Conservation (phyloP, 1,140 invertebrate genomes). For the Mya arenaria region DNA sequence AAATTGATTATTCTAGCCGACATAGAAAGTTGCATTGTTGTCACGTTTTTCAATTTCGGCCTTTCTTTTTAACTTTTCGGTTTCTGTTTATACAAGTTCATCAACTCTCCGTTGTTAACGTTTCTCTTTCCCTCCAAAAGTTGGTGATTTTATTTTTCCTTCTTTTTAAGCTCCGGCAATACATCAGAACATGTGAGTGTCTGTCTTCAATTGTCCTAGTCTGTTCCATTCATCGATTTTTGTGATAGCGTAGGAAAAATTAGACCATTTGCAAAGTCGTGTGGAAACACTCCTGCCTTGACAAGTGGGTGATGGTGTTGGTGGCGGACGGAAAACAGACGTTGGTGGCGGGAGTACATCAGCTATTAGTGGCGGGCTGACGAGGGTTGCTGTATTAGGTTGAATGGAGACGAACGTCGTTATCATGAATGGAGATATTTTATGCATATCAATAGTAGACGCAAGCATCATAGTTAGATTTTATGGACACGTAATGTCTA, state of each 20-base stretch:
- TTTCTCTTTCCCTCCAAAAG: not conserved
- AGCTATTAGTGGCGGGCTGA: too few relatives aligned
- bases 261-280: constrained; percentile 19
- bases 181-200: constrained; percentile 16
- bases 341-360: too few relatives aligned
- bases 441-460: too few relatives aligned
- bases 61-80: constrained; percentile 1
- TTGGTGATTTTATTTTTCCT: constrained; percentile 2
- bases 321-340: too few relatives aligned
- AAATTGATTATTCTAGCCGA: too few relatives aligned
- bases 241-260: not conserved
- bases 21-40: too few relatives aligned
- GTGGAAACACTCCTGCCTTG: constrained; percentile 21
- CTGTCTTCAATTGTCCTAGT: not conserved
- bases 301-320: constrained; percentile 1
- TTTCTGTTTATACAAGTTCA: not conserved
- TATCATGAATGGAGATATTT: too few relatives aligned
- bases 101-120: not conserved
- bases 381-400: too few relatives aligned
- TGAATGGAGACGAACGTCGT: too few relatives aligned
- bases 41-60: constrained; percentile 8
- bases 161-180: not conserved
- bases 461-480: not conserved
- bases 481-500: too few relatives aligned
- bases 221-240: constrained; percentile 8